These are phyloP conservation scores for Colius striatus DNA, from an alignment of 2,113 vertebrate species.

Conservation along the genomic window DNA sequence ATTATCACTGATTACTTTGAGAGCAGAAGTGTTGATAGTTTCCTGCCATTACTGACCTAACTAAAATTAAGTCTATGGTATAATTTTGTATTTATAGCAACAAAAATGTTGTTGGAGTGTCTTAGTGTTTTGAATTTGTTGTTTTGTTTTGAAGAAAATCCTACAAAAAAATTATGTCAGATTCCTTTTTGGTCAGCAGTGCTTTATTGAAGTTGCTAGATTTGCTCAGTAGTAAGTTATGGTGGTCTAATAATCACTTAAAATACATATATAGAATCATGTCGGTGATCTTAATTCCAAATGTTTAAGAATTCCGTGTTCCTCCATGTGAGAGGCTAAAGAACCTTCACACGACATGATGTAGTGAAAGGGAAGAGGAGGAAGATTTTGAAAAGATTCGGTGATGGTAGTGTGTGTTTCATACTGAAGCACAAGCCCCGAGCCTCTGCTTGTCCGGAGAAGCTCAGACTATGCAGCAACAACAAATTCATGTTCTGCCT, in stretches of 20 bases:
- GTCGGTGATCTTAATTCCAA: not conserved
- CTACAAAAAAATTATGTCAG: not conserved
- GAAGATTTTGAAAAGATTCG: not conserved
- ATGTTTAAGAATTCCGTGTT: not conserved
- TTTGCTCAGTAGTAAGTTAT: not conserved
- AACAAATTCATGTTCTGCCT: not conserved
- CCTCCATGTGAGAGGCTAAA: not conserved
- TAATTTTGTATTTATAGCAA: slow-evolving; percentile 25
- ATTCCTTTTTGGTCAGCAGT: not conserved
- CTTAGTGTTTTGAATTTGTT: not conserved
- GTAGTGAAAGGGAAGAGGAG: not conserved
- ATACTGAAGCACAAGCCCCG: not conserved
- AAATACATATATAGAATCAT: not conserved
- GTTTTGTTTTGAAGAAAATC: not conserved
- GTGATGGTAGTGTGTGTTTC: not conserved
- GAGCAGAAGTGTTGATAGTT: slow-evolving; percentile 31
- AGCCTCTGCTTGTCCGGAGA: not conserved
- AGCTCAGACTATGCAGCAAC: not conserved
- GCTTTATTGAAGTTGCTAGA: not conserved
- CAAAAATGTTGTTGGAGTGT: not conserved
- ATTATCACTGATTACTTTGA: slow-evolving; percentile 58
- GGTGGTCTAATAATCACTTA: not conserved
- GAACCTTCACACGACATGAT: not conserved
- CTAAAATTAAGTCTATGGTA: slow-evolving; percentile 4
- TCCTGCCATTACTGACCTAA: slow-evolving; percentile 12